Evolutionary conservation across 2,797 vertebrate genomes (phyloP).

Genomic region (Erpetoichthys calabaricus): DNA sequence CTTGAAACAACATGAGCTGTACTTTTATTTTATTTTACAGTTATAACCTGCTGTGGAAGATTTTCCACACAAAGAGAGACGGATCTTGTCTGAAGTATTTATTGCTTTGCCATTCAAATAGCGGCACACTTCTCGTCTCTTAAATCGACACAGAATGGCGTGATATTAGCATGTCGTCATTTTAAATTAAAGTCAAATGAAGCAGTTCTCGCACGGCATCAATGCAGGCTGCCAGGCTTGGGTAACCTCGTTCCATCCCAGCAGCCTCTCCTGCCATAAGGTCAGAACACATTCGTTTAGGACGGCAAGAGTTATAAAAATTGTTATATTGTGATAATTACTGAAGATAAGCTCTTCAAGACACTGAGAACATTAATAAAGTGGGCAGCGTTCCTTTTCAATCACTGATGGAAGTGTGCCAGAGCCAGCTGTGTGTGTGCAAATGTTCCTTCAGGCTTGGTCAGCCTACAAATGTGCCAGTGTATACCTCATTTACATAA

Average conservation of each 20-base stretch:
- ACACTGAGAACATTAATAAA: not conserved
- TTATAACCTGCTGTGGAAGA: no score
- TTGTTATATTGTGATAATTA: constrained; percentile 15
- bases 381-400: constrained; percentile 1
- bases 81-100: constrained; percentile 1
- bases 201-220: constrained; percentile 1
- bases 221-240: constrained; percentile 16
- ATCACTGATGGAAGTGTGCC: not conserved
- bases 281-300: constrained; percentile 19
- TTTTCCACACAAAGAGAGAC: not conserved
- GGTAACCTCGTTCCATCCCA: constrained; percentile 15
- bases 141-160: constrained; percentile 19
- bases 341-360: constrained; percentile 9
- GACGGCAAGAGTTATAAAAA: constrained; percentile 25
- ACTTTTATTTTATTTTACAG: no score
- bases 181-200: constrained; percentile 26
- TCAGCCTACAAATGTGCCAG: no score
- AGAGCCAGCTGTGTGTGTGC: no score
- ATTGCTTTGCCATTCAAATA: constrained; percentile 15
- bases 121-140: constrained; percentile 8
- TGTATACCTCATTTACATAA: no score
- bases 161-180: constrained; percentile 20
- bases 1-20: no score
- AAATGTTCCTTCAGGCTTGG: no score
- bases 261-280: constrained; percentile 7